These are phyloP conservation scores for Python bivittatus DNA, from an alignment of 2,113 vertebrate genomes.

Conservation along the genomic window DNA sequence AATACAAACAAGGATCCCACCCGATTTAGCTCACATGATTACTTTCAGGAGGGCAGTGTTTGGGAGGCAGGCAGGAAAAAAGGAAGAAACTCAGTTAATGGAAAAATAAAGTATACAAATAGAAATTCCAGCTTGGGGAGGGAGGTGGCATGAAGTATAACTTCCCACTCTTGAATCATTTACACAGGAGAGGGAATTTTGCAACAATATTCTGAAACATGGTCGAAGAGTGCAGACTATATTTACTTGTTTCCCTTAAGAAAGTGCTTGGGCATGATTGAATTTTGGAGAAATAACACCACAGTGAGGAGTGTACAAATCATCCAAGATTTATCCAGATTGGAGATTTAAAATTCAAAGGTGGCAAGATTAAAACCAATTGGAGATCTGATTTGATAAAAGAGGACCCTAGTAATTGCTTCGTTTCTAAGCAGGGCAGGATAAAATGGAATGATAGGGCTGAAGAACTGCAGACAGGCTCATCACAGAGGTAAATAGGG, in stretches of 20 bases:
- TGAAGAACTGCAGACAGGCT: no score
- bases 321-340: no score
- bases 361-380: no score
- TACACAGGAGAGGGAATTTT: neutral
- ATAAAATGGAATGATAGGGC: no score
- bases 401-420: no score
- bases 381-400: no score
- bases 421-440: no score
- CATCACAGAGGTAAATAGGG: no score
- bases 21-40: slow-evolving; percentile 15
- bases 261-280: neutral
- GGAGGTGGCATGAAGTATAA: neutral
- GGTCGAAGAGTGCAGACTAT: neutral
- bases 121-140: no score
- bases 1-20: neutral
- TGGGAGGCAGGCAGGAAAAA: neutral
- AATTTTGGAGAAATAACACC: no score
- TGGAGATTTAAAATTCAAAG: no score
- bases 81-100: neutral
- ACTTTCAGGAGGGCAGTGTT: neutral
- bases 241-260: neutral
- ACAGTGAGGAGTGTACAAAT: no score
- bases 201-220: neutral
- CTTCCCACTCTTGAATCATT: neutral
- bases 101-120: neutral